Base-by-base conservation (phyloP, 2,888 invertebrate species). In the Dilophus febrilis region DNA sequence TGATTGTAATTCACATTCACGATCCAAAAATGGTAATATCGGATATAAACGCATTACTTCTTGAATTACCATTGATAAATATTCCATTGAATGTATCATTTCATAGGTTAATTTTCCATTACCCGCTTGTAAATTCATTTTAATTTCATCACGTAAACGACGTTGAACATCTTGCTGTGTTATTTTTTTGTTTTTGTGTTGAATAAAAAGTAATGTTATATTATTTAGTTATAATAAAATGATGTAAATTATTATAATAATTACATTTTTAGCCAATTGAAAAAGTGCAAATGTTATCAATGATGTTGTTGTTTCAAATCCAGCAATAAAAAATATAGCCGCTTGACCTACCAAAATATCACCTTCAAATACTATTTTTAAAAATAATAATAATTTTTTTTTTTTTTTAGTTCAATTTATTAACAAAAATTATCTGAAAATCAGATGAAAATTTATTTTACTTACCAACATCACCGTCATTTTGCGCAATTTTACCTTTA, bases 111-210 rank as follows among this genome's bases (percentile, higher is more conserved):
- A 43, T 33, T n/a, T n/a, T 1, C 63, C 63, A 0, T 52, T 53
- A 40, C 57, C 53, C 12, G 51, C 49, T 4, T 49, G 44, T 12
- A 64, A 44, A 1, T 57, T 57, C 2, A 51, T 44, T 2, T 56
- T 54, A 22, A 68, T 61, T 48, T 68, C 68, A 8, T 54, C 46
- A 3, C 64, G 52, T 16, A 66, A 44, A 32, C 54, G 57, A 3
- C 56, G 52, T 44, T 69, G 68, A 1, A 64, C 44, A 7, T 61
- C 55, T 0, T 55, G 56, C 45, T 62, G 51, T 30, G 55, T 54
- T 2, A 65, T 63, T 33, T 67, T 46, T 44, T 64, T 61, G 44
- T 60, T 61, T 35, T 64, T 52, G 22, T n/a, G n/a, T n/a, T n/a
- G n/a, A n/a, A n/a, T n/a, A n/a, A n/a, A n/a, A n/a, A n/a, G n/a